phyloP scores from a whole-genome alignment of 1,140 invertebrate genomes.

The Scylla paramamosain region DNA sequence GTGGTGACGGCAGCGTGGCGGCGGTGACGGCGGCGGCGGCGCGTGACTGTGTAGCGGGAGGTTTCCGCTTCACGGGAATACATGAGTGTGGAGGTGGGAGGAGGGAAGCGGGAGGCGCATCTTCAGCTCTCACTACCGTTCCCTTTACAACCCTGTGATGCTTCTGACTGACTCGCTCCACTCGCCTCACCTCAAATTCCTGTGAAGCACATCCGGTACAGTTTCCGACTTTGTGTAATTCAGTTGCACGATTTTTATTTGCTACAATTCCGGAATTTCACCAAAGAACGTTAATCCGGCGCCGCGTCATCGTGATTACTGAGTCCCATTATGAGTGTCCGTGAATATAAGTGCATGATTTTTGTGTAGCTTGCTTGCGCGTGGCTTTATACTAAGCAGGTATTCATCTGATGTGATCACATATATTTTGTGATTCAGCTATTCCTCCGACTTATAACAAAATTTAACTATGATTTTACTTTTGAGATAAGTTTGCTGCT shows the following conservation, averaged over 20 bases:
- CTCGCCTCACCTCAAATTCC: background rate
- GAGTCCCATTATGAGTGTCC: background rate
- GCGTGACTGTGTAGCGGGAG: slow-evolving; percentile 17
- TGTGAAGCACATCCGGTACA: background rate
- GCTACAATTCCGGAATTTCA: background rate
- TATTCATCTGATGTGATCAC: too few species aligned
- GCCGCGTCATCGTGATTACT: background rate
- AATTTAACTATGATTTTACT: too few species aligned
- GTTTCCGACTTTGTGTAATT: background rate
- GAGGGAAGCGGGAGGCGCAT: background rate
- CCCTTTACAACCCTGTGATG: background rate
- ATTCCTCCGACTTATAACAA: too few species aligned
- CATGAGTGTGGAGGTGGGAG: background rate
- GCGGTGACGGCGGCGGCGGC: background rate
- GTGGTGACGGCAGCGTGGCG: background rate
- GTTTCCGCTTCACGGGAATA: background rate
- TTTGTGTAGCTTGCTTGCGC: too few species aligned
- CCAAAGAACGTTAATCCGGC: background rate
- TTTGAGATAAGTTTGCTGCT: too few species aligned
- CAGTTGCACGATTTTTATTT: background rate
- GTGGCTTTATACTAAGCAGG: too few species aligned
- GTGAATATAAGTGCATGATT: background rate
- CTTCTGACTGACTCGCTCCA: background rate
- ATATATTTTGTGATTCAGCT: too few species aligned
- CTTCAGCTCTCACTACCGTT: background rate